Evolutionary conservation across 2,797 vertebrate genomes (phyloP).

Genomic region (Bovichtus variegatus): DNA sequence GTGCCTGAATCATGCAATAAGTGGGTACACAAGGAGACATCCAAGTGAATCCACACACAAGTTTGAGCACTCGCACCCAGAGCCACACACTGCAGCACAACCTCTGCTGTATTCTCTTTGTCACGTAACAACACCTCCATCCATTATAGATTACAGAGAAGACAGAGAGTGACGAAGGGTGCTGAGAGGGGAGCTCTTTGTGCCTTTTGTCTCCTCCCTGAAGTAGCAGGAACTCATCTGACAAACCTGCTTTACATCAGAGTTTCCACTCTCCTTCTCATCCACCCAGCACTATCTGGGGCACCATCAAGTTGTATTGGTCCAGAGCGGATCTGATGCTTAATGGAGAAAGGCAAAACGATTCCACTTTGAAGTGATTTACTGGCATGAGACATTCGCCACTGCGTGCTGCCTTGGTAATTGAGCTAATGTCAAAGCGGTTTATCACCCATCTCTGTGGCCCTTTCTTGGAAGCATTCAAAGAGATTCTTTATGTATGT

Average conservation of each 20-base stretch:
- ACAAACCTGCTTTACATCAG: slow-evolving; percentile 62
- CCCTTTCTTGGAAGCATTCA: slow-evolving; percentile 47
- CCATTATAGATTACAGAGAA: slow-evolving; percentile 78
- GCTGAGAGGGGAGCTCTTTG: slow-evolving; percentile 59
- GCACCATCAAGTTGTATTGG: slow-evolving; percentile 56
- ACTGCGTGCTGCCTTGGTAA: slow-evolving; percentile 55
- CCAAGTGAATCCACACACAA: slow-evolving; percentile 24
- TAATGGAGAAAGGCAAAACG: slow-evolving; percentile 62
- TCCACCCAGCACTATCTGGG: slow-evolving; percentile 59
- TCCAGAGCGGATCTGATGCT: slow-evolving; percentile 50
- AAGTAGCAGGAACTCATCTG: slow-evolving; percentile 64
- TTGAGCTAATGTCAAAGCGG: slow-evolving; percentile 62
- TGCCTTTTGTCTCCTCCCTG: slow-evolving; percentile 65
- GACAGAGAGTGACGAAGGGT: slow-evolving; percentile 62
- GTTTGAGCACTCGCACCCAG: slow-evolving; percentile 27
- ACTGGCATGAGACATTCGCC: slow-evolving; percentile 59
- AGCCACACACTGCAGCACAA: slow-evolving; percentile 23
- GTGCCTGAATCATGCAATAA: slow-evolving; percentile 7
- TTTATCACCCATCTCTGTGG: slow-evolving; percentile 58
- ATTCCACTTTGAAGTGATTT: slow-evolving; percentile 71
- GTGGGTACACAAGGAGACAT: slow-evolving; percentile 15
- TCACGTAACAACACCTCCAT: slow-evolving; percentile 77
- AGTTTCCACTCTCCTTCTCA: slow-evolving; percentile 43
- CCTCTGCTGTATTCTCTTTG: slow-evolving; percentile 65
- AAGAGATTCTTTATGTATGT: slow-evolving; percentile 55